Evolutionary conservation across 1,140 invertebrate genomes (phyloP).

Genomic region (Euwallacea similis): DNA sequence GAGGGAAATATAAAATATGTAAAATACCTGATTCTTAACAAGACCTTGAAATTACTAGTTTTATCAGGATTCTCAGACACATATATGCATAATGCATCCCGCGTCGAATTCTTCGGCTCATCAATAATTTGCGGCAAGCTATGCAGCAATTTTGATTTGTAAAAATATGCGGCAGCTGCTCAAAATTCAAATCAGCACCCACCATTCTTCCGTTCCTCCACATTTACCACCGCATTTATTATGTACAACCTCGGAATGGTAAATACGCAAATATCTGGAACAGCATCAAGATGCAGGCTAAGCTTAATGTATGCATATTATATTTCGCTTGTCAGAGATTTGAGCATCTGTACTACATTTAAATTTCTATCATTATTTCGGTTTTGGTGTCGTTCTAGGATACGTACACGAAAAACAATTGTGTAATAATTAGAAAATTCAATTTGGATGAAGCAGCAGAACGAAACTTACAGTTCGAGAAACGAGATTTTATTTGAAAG

Average conservation of each 20-base stretch:
- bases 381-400: not conserved
- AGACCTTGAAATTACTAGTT: too few species aligned
- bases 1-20: too few species aligned
- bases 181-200: slow-evolving; percentile 28
- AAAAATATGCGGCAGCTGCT: slow-evolving; percentile 17
- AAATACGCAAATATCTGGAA: slow-evolving; percentile 25
- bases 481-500: not conserved
- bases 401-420: too few species aligned
- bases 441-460: too few species aligned
- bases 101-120: slow-evolving; percentile 1
- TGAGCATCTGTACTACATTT: slow-evolving; percentile 19
- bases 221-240: slow-evolving; percentile 26
- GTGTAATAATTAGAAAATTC: too few species aligned
- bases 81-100: not conserved
- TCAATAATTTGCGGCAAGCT: slow-evolving; percentile 14
- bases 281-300: slow-evolving; percentile 24
- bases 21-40: too few species aligned
- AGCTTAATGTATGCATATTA: slow-evolving; percentile 30
- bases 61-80: too few species aligned
- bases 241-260: slow-evolving; percentile 25
- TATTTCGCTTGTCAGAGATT: slow-evolving; percentile 33
- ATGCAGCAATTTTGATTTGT: slow-evolving; percentile 15
- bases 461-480: not conserved
- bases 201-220: slow-evolving; percentile 26
- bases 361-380: slow-evolving; percentile 21